A percentile compares a stretch with the other conserved stretches of the same genome.
Conservation (phyloP, 2,797 vertebrate species). For the Tangara arthus region DNA sequence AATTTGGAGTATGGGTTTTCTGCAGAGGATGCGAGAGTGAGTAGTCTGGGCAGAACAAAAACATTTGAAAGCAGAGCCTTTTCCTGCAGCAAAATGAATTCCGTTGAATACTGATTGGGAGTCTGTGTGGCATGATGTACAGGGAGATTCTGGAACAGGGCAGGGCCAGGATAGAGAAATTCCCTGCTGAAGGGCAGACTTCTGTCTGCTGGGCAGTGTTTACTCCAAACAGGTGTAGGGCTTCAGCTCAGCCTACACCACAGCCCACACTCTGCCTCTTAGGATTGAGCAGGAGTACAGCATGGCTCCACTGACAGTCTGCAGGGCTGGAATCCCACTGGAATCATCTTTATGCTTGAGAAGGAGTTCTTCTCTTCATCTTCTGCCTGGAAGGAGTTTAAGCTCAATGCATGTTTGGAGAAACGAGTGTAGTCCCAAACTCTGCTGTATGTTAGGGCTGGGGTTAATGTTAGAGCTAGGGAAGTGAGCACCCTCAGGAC, state of each 20-base stretch:
- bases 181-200: background rate
- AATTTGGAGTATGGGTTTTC: background rate
- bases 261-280: background rate
- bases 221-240: background rate
- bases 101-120: background rate
- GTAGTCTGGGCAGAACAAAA: background rate
- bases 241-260: background rate
- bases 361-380: no score
- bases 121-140: background rate
- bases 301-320: background rate
- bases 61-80: background rate
- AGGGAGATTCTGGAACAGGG: background rate
- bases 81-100: background rate
- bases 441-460: background rate
- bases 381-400: background rate
- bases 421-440: accelerated
- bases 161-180: background rate
- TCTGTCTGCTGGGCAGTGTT: background rate
- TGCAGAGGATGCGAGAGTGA: background rate
- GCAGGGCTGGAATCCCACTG: background rate
- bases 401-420: background rate
- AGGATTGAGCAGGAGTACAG: background rate
- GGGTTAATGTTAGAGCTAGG: background rate
- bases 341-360: background rate
- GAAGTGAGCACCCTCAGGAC: background rate